Evolutionary conservation across 2,113 vertebrate species (phyloP), one percentile per base, ranked within the genome.

Genomic region (Chionis minor): DNA sequence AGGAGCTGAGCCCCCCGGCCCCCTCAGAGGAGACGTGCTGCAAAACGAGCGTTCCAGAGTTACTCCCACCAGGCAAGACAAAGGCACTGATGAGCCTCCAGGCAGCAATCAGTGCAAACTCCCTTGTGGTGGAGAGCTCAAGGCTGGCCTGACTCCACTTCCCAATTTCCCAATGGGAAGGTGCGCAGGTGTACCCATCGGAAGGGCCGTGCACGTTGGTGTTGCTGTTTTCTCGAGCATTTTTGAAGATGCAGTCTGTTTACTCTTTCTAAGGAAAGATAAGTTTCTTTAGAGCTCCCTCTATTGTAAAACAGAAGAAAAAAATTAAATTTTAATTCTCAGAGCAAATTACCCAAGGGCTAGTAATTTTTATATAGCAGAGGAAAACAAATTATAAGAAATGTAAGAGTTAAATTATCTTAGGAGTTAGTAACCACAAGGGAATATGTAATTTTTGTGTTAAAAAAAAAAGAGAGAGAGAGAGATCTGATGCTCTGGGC

Each of bases 241-340:
- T 92, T 71, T 26, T 71, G 38, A 81, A 80, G 65, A 75, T 40
- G 23, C 33, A 65, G 35, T 20, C 44, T 72, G 32, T 52, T 87
- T 87, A 66, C 38, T 30, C 58, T 65, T 69, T 65, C 45, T 73
- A 3, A 18, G 9, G 32, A 70, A 92, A 74, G 59, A 92, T 83
- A 96, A 47, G 82, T 77, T 96, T 93, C 75, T 96, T 93, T 96
- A 95, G 95, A 96, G 95, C 94, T 94, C 95, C 95, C 96, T 95
- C 96, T 96, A 73, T 92, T 86, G 95, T 93, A 90, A 86, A 94
- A 67, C 30, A 78, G 61, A 86, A 74, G 74, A 8, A 94, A 88
- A 87, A 44, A 4, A 6, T 8, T 20, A 21, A 40, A 54, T 27
- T 61, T 74, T 35, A 51, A 54, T 73, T 81, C 32, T 51, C 32